Base-by-base conservation (phyloP, 2,797 vertebrate genomes). In the Benthosema pterotum region DNA sequence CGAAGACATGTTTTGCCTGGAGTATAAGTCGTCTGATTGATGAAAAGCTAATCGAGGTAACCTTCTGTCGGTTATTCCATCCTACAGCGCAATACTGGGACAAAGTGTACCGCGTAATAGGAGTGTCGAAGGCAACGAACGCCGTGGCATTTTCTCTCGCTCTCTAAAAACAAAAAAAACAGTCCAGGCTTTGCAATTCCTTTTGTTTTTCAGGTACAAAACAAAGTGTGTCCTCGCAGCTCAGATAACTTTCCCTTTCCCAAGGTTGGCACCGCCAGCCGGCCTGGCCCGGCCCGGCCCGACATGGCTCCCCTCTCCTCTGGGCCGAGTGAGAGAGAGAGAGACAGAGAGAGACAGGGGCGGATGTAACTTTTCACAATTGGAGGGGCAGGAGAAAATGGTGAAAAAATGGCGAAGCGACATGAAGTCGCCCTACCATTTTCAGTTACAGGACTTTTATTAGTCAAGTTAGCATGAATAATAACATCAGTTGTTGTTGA, bases 201-300 rank as follows among this genome's bases (percentile, higher is more conserved):
- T 67, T 72, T 76, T 72, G 57, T 83, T 82, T n/a, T 77, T 32
- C 53, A 72, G 74, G 57, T 65, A 73, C 60, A 67, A 69, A 25
- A 25, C 22, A 5, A 66, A 53, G 55, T 60, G 53, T 63, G 77
- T 83, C 76, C 71, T 9, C 7, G 32, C 32, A 38, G 32, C 68
- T 59, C 15, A 63, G 63, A 71, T 53, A 75, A 84, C 78, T 84
- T 83, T 72, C 47, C 59, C 66, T 32, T 84, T 83, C 85, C 87
- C 87, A 89, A 87, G 83, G 87, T 88, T 82, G 74, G 55, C 32
- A 38, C 32, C 7, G 22, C 22, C 22, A 25, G 22, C 32, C 32
- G 28, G 28, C 7, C 32, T 9, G 28, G 28, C 7, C 32, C 32
- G 28, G 28, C 4, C 69, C 69, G 12, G 62, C 55, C 62, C 74